Percentiles rank a stretch among this genome's conserved stretches.
phyloP scores from a whole-genome alignment of 2,888 invertebrate species.

The Pollenia labialis region DNA sequence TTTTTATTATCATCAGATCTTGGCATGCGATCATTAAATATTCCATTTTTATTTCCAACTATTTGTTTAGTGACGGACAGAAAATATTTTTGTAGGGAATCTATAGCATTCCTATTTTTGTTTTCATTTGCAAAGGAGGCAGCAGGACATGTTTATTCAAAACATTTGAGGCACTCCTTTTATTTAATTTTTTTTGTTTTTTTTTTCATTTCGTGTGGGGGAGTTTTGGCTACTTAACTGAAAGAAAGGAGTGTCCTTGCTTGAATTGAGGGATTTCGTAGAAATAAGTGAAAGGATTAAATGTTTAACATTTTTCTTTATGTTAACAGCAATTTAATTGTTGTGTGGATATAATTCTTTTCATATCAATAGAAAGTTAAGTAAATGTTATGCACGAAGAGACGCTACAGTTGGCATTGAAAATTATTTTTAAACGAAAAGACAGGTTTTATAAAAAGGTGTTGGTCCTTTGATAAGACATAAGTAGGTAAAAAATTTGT shows the following conservation, averaged over 20 bases:
- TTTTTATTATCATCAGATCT: conserved; percentile 72
- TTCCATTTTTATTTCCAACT: conserved; percentile 27
- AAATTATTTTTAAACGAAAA: no score
- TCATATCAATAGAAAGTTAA: conserved; percentile 39
- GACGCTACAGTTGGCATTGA: background rate
- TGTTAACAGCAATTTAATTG: conserved; percentile 69
- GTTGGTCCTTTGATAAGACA: no score
- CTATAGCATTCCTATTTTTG: conserved; percentile 17
- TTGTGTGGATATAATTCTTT: conserved; percentile 51
- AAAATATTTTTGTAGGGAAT: conserved; percentile 13
- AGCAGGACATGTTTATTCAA: conserved; percentile 63
- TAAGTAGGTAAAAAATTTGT: no score
- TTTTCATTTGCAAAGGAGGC: no score
- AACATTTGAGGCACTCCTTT: conserved; percentile 56
- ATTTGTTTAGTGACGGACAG: background rate
- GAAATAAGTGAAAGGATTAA: conserved; percentile 65
- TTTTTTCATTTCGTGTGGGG: background rate
- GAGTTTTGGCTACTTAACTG: conserved; percentile 6
- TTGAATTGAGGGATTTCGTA: background rate
- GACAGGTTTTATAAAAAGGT: no score
- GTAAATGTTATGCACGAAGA: background rate
- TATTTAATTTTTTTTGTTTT: conserved; percentile 20
- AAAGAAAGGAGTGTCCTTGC: conserved; percentile 39
- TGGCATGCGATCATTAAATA: conserved; percentile 72
- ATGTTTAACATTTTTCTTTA: conserved; percentile 67